These are phyloP conservation scores for Tetrapedia diversipes DNA, from an alignment of 2,888 invertebrate genomes.

Conservation along the genomic window DNA sequence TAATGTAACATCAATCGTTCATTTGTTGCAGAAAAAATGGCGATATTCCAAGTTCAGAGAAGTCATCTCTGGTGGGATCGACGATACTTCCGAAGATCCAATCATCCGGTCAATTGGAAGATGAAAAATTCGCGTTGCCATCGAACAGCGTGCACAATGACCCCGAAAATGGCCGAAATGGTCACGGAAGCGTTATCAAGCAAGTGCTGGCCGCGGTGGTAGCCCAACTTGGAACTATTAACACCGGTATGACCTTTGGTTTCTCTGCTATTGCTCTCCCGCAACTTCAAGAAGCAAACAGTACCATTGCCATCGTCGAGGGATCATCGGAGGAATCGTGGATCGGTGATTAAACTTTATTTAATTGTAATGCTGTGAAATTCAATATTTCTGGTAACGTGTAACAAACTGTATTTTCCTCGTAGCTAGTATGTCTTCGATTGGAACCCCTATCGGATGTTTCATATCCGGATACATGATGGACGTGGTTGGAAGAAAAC, in stretches of 20 bases:
- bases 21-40: conserved; percentile 68
- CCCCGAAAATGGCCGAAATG: conserved; percentile 59
- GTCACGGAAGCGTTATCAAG: conserved; percentile 74
- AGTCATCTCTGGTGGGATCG: conserved; percentile 72
- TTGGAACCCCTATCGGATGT: conserved; percentile 88
- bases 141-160: conserved; percentile 63
- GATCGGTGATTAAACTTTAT: conserved; percentile 84
- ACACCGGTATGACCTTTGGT: conserved; percentile 89
- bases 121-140: conserved; percentile 55
- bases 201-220: conserved; percentile 87
- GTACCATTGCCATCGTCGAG: conserved; percentile 84
- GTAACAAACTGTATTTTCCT: conserved; percentile 25
- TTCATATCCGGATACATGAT: conserved; percentile 88
- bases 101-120: conserved; percentile 53
- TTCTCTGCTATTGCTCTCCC: conserved; percentile 88
- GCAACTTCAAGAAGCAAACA: conserved; percentile 84
- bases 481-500: conserved; percentile 87
- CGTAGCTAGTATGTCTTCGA: conserved; percentile 87
- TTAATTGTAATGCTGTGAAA: background rate
- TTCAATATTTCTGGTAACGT: background rate
- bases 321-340: conserved; percentile 85
- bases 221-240: conserved; percentile 88
- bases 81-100: conserved; percentile 70
- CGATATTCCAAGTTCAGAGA: conserved; percentile 67
- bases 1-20: conserved; percentile 1